A percentile compares a stretch with the other conserved stretches of the same genome.
Conservation (phyloP, 1,140 invertebrate genomes). For the Lordiphosa collinella region DNA sequence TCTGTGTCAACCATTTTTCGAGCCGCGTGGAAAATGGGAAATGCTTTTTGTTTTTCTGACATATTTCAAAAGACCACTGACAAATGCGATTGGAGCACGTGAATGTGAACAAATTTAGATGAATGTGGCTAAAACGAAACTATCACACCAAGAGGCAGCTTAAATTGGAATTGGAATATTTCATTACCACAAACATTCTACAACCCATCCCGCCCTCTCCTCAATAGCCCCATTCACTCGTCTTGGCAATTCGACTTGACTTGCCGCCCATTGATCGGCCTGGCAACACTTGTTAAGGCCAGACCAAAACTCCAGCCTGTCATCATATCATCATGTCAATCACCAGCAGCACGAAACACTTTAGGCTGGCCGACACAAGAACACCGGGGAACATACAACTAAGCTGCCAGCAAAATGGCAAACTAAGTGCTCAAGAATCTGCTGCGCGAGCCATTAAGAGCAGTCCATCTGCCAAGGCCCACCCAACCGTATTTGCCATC, state of each 20-base stretch:
- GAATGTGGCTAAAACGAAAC: too few species aligned
- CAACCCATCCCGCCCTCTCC: too few species aligned
- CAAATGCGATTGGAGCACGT: conserved; percentile 2
- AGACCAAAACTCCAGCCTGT: conserved; percentile 9
- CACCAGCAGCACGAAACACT: conserved; percentile 56
- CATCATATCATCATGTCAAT: conserved; percentile 64
- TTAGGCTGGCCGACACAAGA: conserved; percentile 12
- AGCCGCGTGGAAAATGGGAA: background rate
- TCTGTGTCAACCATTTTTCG: conserved; percentile 20
- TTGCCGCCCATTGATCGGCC: conserved; percentile 21
- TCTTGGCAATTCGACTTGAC: background rate
- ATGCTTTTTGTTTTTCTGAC: background rate
- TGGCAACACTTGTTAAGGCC: background rate
- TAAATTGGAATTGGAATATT: too few species aligned
- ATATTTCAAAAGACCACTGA: conserved; percentile 1
- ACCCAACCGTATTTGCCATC: background rate
- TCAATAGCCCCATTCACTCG: too few species aligned
- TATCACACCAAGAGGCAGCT: too few species aligned
- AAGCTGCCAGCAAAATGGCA: conserved; percentile 65
- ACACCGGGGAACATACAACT: conserved; percentile 57
- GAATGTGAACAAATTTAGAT: too few species aligned
- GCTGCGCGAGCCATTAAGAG: conserved; percentile 38
- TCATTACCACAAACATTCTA: too few species aligned
- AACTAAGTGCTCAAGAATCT: conserved; percentile 43
- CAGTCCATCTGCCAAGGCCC: conserved; percentile 5